phyloP scores from a whole-genome alignment of 2,888 invertebrate species.

The Tetranychus piercei region DNA sequence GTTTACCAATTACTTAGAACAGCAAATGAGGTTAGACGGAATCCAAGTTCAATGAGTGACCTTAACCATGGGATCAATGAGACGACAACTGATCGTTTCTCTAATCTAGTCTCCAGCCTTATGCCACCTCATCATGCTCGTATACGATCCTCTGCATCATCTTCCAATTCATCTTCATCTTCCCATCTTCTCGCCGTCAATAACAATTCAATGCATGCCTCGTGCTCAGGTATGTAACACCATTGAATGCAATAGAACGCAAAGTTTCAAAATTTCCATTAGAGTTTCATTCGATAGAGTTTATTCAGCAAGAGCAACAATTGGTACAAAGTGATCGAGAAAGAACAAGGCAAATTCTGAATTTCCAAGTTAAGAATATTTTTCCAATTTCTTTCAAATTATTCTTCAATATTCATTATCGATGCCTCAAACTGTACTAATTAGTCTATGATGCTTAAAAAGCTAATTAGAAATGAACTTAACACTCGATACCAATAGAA shows the following conservation, averaged over 20 bases:
- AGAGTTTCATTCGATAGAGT: neutral
- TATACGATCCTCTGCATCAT: slow-evolving; percentile 25
- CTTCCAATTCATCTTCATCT: slow-evolving; percentile 26
- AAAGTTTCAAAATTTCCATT: neutral
- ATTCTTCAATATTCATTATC: too few relatives aligned
- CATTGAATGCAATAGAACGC: neutral
- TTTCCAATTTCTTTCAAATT: too few relatives aligned
- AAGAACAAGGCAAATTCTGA: too few relatives aligned
- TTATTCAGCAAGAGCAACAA: too few relatives aligned
- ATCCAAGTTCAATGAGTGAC: slow-evolving; percentile 9
- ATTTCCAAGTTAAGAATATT: too few relatives aligned
- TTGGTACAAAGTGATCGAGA: too few relatives aligned
- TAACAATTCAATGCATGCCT: slow-evolving; percentile 24
- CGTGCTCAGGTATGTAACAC: slow-evolving; percentile 23
- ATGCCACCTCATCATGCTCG: slow-evolving; percentile 8
- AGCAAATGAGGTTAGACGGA: slow-evolving; percentile 54
- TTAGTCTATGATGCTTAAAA: too few relatives aligned
- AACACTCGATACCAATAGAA: too few relatives aligned
- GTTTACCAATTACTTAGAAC: slow-evolving; percentile 87
- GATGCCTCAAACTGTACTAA: too few relatives aligned
- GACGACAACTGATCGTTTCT: neutral
- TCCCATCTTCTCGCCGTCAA: slow-evolving; percentile 26
- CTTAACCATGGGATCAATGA: slow-evolving; percentile 9
- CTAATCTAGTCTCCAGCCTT: neutral
- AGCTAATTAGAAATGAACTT: too few relatives aligned